A percentile compares a stretch with the other conserved stretches of the same genome.
Evolutionary conservation across 2,113 vertebrate species (phyloP).

Genomic region (Empidonax traillii): DNA sequence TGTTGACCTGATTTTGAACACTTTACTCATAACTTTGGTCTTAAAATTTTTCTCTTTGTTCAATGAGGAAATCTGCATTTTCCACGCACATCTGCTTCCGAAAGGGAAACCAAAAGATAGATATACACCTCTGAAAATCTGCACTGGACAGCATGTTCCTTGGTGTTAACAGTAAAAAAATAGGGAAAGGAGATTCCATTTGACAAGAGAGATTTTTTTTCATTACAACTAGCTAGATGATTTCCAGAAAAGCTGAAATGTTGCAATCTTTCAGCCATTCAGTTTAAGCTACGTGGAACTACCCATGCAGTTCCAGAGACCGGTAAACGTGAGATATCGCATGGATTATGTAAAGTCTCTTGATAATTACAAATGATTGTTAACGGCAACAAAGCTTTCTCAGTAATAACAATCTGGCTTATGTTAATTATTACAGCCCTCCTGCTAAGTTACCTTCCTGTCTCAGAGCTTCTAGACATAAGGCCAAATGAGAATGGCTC

Average conservation of each 20-base stretch:
- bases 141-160: not conserved
- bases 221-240: not conserved
- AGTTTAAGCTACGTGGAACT: not conserved
- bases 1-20: not conserved
- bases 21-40: not conserved
- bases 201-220: not conserved
- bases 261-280: not conserved
- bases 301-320: not conserved
- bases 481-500: not conserved
- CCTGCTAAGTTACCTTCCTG: not conserved
- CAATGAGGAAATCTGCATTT: not conserved
- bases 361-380: conserved; percentile 30
- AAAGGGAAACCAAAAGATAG: not conserved
- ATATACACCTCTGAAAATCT: not conserved
- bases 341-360: conserved; percentile 1
- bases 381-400: not conserved
- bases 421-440: conserved; percentile 26
- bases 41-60: not conserved
- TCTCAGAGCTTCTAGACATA: not conserved
- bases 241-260: not conserved
- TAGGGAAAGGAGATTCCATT: not conserved
- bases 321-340: not conserved
- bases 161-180: not conserved
- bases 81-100: not conserved
- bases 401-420: conserved; percentile 23